Percentiles rank a stretch among this genome's conserved stretches.
Conservation (phyloP, 2,888 invertebrate species). For the Cephus sareptanus region DNA sequence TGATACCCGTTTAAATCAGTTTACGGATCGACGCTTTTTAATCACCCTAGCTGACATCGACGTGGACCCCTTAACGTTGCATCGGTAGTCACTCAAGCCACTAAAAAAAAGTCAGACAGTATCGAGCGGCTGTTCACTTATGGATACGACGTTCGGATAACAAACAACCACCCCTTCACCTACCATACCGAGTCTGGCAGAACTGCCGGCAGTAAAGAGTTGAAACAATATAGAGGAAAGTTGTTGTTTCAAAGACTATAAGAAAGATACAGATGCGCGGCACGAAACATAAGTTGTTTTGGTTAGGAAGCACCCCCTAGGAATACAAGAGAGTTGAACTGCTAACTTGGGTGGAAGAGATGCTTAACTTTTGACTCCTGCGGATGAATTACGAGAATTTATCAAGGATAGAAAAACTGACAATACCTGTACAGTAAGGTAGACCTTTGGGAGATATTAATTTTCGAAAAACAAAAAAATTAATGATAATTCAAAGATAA, state of each 20-base stretch:
- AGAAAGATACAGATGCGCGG: conserved; percentile 2
- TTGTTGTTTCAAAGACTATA: background rate
- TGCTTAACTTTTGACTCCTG: background rate
- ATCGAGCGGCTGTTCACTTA: background rate
- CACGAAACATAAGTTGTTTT: background rate
- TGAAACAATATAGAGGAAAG: background rate
- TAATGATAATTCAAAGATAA: too few species aligned
- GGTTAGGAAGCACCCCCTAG: background rate
- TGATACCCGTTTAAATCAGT: background rate
- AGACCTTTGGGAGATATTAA: background rate
- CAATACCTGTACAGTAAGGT: background rate
- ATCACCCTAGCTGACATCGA: background rate
- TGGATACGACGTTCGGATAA: background rate
- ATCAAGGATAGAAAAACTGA: background rate
- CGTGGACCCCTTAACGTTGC: background rate
- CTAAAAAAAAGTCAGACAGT: background rate
- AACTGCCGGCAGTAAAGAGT: background rate
- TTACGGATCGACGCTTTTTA: background rate
- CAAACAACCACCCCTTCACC: background rate
- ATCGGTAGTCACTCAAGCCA: background rate
- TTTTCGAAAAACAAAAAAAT: background rate
- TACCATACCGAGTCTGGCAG: background rate
- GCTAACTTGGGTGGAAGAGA: background rate
- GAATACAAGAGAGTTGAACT: background rate
- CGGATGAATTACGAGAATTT: background rate